A percentile compares a stretch with the other conserved stretches of the same genome.
These are phyloP conservation scores for Xenopus laevis DNA, from an alignment of 2,113 vertebrate species.

Conservation along the genomic window DNA sequence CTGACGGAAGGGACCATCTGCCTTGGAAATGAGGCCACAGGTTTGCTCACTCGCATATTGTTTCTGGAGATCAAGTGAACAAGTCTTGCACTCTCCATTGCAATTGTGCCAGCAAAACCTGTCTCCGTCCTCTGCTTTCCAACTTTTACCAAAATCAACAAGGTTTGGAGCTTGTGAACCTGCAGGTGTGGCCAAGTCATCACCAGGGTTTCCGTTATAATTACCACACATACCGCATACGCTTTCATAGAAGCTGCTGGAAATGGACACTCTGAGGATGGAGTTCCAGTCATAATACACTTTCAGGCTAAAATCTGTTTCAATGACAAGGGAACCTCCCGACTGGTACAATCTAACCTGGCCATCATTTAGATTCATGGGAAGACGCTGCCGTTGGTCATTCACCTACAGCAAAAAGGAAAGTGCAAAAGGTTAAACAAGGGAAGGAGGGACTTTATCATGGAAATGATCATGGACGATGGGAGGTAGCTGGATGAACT, in stretches of 20 bases:
- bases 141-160: conserved; percentile 52
- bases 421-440: too few relatives aligned
- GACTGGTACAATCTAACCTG: conserved; percentile 60
- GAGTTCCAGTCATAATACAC: conserved; percentile 68
- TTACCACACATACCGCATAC: conserved; percentile 42
- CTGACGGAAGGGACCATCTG: conserved; percentile 51
- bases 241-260: not conserved
- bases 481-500: too few relatives aligned
- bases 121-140: conserved; percentile 51
- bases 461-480: too few relatives aligned
- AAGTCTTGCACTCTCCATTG: conserved; percentile 49
- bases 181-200: conserved; percentile 49
- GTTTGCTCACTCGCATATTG: conserved; percentile 40
- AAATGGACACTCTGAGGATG: conserved; percentile 57
- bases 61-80: conserved; percentile 48
- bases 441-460: not conserved
- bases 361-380: conserved; percentile 53
- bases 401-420: conserved; percentile 56
- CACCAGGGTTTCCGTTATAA: conserved; percentile 49
- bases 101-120: conserved; percentile 54
- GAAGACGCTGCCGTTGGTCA: conserved; percentile 59
- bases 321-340: conserved; percentile 55
- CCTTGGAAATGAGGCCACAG: conserved; percentile 56
- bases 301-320: conserved; percentile 57
- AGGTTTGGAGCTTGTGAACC: conserved; percentile 42